phyloP scores from a whole-genome alignment of 2,113 vertebrate genomes.

The Pelecanus crispus region DNA sequence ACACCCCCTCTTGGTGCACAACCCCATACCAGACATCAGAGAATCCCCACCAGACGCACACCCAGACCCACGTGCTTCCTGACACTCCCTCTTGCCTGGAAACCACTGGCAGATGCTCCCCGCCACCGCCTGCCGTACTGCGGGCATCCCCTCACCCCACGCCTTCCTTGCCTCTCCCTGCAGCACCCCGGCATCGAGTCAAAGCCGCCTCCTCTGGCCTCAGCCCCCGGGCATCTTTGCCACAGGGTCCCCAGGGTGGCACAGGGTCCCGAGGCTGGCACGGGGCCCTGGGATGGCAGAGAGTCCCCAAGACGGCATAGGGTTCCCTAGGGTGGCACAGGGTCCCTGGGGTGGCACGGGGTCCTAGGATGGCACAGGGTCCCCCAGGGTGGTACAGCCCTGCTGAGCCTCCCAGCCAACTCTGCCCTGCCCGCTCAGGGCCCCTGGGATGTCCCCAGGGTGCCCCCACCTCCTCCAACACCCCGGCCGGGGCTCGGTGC shows the following conservation, averaged over 20 bases:
- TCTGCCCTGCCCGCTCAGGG: rapidly evolving
- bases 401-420: rapidly evolving
- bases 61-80: background rate
- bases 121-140: rapidly evolving
- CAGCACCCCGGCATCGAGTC: rapidly evolving
- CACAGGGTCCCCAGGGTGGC: background rate
- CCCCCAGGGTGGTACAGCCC: background rate
- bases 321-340: background rate
- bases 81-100: background rate
- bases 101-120: background rate
- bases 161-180: rapidly evolving
- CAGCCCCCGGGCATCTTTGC: background rate
- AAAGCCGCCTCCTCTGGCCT: background rate
- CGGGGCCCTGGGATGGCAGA: background rate
- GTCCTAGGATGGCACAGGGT: background rate
- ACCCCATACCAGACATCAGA: background rate
- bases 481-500: rapidly evolving
- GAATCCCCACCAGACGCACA: background rate
- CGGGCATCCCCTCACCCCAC: rapidly evolving
- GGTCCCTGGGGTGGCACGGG: background rate
- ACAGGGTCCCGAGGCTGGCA: background rate
- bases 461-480: background rate
- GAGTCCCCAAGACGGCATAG: background rate
- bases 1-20: background rate
- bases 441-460: rapidly evolving